These are phyloP conservation scores for Trigoniulus corallinus DNA, from an alignment of 1,140 invertebrate species.

Conservation along the genomic window DNA sequence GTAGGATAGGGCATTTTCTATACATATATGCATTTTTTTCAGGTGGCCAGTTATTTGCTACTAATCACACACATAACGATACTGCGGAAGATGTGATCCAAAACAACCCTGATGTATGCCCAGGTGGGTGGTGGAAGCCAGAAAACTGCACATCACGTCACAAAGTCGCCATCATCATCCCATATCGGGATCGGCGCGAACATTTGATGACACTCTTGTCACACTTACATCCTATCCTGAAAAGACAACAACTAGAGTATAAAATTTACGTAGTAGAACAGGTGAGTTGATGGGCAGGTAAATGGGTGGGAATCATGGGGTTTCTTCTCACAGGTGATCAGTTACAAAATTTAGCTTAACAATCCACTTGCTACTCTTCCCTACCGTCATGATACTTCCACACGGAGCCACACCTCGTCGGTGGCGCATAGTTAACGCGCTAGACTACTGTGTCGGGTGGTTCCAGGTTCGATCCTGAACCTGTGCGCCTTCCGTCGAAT, in stretches of 20 bases:
- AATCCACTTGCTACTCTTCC: background rate
- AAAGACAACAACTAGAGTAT: slow-evolving; percentile 76
- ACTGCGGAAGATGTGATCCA: background rate
- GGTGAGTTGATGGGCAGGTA: slow-evolving; percentile 16
- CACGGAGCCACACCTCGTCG: too few species aligned
- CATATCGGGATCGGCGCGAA: slow-evolving; percentile 62
- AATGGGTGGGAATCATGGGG: too few species aligned
- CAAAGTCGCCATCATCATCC: slow-evolving; percentile 70
- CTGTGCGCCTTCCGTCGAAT: too few species aligned
- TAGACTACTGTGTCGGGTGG: too few species aligned
- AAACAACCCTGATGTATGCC: background rate
- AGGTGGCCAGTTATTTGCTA: background rate
- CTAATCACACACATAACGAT: background rate
- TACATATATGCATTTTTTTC: background rate
- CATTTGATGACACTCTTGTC: slow-evolving; percentile 66
- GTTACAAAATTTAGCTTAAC: background rate
- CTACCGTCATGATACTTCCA: too few species aligned
- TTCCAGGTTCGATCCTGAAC: too few species aligned
- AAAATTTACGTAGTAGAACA: slow-evolving; percentile 85
- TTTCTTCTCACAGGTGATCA: background rate
- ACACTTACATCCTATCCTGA: slow-evolving; percentile 78
- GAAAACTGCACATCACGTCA: slow-evolving; percentile 50
- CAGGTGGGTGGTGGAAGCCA: slow-evolving; percentile 56
- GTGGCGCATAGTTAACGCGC: too few species aligned
- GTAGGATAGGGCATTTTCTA: background rate